Conservation (phyloP, 2,113 vertebrate genomes). For the Cyprichromis sp. region DNA sequence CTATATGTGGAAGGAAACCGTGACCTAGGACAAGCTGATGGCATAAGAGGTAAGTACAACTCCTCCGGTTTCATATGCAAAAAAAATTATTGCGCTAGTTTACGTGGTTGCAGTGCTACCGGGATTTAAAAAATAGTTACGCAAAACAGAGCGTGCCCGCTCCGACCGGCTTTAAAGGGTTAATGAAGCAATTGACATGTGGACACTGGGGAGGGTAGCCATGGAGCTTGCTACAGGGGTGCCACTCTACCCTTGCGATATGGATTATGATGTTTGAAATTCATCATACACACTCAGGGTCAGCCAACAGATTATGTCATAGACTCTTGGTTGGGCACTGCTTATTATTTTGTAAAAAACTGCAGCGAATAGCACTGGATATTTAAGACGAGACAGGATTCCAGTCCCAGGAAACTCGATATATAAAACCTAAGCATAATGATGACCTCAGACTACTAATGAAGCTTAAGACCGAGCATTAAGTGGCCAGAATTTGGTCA, state of each 20-base stretch:
- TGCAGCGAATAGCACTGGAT: accelerated
- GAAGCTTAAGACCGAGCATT: background rate
- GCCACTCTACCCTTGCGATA: background rate
- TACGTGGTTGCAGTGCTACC: too few relatives aligned
- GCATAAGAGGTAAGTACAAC: too few relatives aligned
- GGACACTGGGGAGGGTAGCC: background rate
- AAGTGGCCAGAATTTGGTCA: background rate
- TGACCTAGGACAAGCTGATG: too few relatives aligned
- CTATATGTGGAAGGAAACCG: too few relatives aligned
- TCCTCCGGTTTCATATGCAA: too few relatives aligned
- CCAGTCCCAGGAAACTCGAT: background rate
- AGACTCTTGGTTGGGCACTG: background rate
- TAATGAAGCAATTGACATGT: background rate
- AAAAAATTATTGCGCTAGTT: too few relatives aligned
- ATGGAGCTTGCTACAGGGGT: background rate
- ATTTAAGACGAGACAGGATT: background rate
- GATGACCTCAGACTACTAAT: background rate
- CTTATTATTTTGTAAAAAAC: background rate
- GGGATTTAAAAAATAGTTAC: too few relatives aligned
- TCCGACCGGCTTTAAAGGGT: too few relatives aligned
- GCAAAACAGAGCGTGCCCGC: too few relatives aligned
- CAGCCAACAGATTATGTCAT: background rate
- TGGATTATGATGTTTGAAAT: background rate
- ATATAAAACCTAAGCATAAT: background rate
- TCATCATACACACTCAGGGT: background rate